phyloP scores from a whole-genome alignment of 2,113 vertebrate genomes.

The Lathamus discolor region DNA sequence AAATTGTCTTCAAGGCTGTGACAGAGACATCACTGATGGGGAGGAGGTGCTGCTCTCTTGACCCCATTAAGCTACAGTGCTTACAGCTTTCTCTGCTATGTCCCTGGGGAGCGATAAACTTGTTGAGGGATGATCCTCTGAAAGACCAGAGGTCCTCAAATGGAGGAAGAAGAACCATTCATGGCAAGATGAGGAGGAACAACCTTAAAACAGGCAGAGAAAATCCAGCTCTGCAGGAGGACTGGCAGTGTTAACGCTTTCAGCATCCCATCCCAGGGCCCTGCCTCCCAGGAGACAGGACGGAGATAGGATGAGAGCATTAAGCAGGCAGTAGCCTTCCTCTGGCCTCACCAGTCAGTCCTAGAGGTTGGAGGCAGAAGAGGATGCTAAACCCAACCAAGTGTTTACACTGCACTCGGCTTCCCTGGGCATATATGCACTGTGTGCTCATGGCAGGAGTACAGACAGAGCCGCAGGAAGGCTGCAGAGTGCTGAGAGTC shows the following conservation, averaged over 20 bases:
- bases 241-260: fast-evolving
- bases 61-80: not conserved
- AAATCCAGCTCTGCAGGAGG: not conserved
- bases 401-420: not conserved
- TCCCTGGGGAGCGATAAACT: not conserved
- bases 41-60: constrained; percentile 11
- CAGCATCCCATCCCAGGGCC: not conserved
- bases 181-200: not conserved
- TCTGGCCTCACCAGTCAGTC: fast-evolving
- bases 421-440: fast-evolving
- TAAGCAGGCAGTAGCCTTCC: not conserved
- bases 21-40: not conserved
- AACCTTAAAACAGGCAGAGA: not conserved
- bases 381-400: not conserved
- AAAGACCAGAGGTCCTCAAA: not conserved
- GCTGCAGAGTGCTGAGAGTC: not conserved
- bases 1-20: not conserved
- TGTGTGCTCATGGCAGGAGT: not conserved
- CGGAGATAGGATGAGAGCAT: not conserved
- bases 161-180: not conserved
- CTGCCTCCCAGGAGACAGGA: not conserved
- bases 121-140: not conserved
- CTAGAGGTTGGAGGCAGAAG: not conserved
- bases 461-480: not conserved
- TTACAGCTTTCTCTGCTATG: not conserved